Base-by-base conservation (phyloP, 2,888 invertebrate genomes). In the Herminia tarsipennalis region DNA sequence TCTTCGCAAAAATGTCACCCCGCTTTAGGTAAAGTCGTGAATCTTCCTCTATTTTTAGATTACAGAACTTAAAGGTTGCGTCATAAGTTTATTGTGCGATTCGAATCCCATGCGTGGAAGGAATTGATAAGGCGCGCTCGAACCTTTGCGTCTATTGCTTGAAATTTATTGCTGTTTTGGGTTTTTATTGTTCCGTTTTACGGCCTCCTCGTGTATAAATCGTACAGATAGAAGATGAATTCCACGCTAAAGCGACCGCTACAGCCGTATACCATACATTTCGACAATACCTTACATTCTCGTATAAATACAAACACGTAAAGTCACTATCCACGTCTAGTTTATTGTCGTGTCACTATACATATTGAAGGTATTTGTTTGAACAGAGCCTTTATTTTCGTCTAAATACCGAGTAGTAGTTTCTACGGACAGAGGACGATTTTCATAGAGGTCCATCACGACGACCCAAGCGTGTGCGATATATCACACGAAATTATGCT, bases 171-270 rank as follows among this genome's bases (percentile, higher is more conserved):
- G 88, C 90, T 92, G 92, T 92, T 92, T 92, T 92, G 92, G 91
- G 91, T 92, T 92, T 92, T 92, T 92, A 92, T 92, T 92, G 92
- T 92, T 92, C 88, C 88, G 90, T 90, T 92, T 92, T 92, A 92
- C 88, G 88, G 88, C 91, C 87, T 88, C 78, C 81, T 81, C 88
- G 86, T 85, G 76, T 86, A 90, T 91, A 91, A 91, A 91, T 90
- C 86, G 86, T 83, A 83, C 80, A 89, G 91, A 89, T 90, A 91
- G 84, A 89, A 89, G 88, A 89, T 88, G 87, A 88, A 90, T 90
- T 88, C 82, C 80, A 76, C 76, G 76, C 79, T 82, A 76, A 70
- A 81, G 76, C 83, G 82, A 86, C 86, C 88, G 83, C 86, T 85
- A 79, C 84, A 83, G 74, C 81, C 44, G 33, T 81, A 79, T 78